Evolutionary conservation across 2,888 invertebrate genomes (phyloP).

Genomic region (Exephanes ischioxanthus): DNA sequence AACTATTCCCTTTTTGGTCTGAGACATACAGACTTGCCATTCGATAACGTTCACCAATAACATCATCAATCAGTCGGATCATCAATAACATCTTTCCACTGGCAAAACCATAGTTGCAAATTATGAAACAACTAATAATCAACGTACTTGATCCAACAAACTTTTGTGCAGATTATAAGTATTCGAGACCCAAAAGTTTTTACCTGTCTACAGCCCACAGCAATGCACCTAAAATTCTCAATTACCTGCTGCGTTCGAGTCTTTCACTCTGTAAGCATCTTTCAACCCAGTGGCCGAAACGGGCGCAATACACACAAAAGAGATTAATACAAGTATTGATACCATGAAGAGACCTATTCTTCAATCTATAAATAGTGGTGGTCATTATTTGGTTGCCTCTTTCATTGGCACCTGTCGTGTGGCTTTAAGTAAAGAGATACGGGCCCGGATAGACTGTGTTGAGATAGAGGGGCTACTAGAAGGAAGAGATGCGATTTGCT

Average conservation of each 20-base stretch:
- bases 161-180: background rate
- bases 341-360: background rate
- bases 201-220: background rate
- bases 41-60: too few species aligned
- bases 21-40: too few species aligned
- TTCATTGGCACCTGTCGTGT: conserved; percentile 84
- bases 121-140: too few species aligned
- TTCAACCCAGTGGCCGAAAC: background rate
- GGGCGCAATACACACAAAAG: background rate
- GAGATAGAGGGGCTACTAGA: conserved; percentile 26
- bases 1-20: too few species aligned
- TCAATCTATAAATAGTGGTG: conserved; percentile 72
- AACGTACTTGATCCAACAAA: background rate
- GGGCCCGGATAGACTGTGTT: conserved; percentile 50
- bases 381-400: conserved; percentile 80
- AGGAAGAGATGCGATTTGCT: conserved; percentile 38
- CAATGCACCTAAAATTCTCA: background rate
- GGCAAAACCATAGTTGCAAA: too few species aligned
- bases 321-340: background rate
- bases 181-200: background rate
- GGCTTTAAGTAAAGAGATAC: conserved; percentile 77
- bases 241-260: background rate
- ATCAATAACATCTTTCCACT: too few species aligned
- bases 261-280: background rate
- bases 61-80: too few species aligned